A percentile compares a stretch with the other conserved stretches of the same genome.
Evolutionary conservation across 2,113 vertebrate genomes (phyloP).

Genomic region (Gallinago undulata): DNA sequence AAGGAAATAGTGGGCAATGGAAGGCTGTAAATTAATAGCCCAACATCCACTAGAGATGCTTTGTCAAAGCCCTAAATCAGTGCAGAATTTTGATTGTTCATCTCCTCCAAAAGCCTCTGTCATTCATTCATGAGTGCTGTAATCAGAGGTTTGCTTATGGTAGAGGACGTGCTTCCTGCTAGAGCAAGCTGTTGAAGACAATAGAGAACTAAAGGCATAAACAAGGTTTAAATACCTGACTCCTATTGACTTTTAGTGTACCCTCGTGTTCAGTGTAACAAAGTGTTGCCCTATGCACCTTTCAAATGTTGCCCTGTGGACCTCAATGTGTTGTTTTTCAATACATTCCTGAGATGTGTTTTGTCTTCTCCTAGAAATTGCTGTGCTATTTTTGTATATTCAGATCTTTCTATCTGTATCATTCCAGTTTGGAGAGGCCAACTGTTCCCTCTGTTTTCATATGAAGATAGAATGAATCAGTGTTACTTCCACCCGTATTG

Average conservation of each 20-base stretch:
- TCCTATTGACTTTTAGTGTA: background rate
- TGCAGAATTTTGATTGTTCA: background rate
- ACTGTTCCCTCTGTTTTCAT: constrained; percentile 56
- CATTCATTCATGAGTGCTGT: fast-evolving
- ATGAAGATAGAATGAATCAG: constrained; percentile 60
- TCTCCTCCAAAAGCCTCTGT: background rate
- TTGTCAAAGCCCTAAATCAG: background rate
- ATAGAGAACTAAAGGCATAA: background rate
- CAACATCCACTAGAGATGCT: background rate
- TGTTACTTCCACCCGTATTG: constrained; percentile 20
- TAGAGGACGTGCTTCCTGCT: background rate
- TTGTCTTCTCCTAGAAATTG: constrained; percentile 27
- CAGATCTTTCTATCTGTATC: constrained; percentile 11
- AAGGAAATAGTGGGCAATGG: background rate
- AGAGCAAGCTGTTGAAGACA: background rate
- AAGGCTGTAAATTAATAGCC: background rate
- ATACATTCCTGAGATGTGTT: background rate
- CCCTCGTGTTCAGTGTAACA: background rate
- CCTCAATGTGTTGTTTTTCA: background rate
- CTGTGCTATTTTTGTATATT: constrained; percentile 35
- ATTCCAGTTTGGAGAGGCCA: constrained; percentile 48
- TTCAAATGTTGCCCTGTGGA: background rate
- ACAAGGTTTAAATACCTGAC: background rate
- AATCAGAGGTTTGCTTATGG: background rate
- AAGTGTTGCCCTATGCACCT: background rate